Conservation (phyloP, 2,888 invertebrate genomes). For the Hipparchia sbordonii region DNA sequence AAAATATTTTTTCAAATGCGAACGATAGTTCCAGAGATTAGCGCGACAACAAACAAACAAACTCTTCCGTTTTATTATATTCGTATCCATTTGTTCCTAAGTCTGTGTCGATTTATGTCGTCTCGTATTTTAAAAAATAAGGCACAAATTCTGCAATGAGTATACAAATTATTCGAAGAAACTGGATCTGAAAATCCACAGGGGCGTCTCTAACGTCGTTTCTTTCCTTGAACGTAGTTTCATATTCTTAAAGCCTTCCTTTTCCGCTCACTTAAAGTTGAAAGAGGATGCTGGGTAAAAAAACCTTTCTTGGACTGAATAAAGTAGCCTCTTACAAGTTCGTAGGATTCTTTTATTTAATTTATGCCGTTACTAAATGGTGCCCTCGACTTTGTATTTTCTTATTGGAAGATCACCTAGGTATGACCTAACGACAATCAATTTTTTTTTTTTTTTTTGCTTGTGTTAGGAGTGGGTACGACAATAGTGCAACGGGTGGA, state of each 20-base stretch:
- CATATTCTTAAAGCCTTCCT: slow-evolving; percentile 22
- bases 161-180: not conserved
- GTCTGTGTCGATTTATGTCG: not conserved
- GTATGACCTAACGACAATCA: no score
- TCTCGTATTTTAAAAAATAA: not conserved
- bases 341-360: slow-evolving; percentile 26
- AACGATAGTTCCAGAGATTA: no score
- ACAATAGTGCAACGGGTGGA: no score
- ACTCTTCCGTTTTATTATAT: no score
- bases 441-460: no score
- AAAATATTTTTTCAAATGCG: no score
- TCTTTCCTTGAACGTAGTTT: slow-evolving; percentile 24
- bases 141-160: not conserved
- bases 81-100: no score
- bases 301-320: slow-evolving; percentile 24
- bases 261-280: slow-evolving; percentile 27
- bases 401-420: no score
- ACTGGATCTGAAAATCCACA: slow-evolving; percentile 4
- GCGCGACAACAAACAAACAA: no score
- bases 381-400: no score
- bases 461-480: no score
- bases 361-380: no score
- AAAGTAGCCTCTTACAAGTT: slow-evolving; percentile 29
- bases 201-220: slow-evolving; percentile 15
- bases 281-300: slow-evolving; percentile 16